These are phyloP conservation scores for Meliscaeva auricollis DNA, from an alignment of 2,888 invertebrate genomes.

Conservation along the genomic window DNA sequence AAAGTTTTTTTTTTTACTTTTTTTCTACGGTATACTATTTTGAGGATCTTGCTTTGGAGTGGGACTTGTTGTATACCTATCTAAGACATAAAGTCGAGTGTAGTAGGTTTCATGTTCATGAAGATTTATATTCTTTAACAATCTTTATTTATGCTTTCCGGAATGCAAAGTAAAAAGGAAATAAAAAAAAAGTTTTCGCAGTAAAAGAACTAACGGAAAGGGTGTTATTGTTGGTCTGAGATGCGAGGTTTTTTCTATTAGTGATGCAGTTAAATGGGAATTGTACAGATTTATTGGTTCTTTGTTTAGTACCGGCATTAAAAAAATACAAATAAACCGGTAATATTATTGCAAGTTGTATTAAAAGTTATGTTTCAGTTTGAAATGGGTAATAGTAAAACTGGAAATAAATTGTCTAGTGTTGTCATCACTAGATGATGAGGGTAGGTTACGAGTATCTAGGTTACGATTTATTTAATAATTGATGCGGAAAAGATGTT, in stretches of 20 bases:
- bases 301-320: not conserved
- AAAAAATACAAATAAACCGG: not conserved
- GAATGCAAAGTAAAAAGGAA: slow-evolving; percentile 24
- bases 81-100: not conserved
- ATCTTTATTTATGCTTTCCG: slow-evolving; percentile 36
- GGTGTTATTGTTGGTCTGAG: slow-evolving; percentile 5
- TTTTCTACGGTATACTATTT: not conserved
- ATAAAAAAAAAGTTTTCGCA: not conserved
- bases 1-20: not conserved
- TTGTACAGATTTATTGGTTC: slow-evolving; percentile 11
- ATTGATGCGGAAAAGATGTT: too few species aligned
- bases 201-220: slow-evolving; percentile 17
- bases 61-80: slow-evolving; percentile 16
- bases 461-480: too few species aligned
- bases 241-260: slow-evolving; percentile 6
- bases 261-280: not conserved
- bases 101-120: slow-evolving; percentile 4
- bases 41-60: not conserved
- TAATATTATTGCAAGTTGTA: too few species aligned
- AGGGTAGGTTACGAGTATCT: not conserved
- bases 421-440: too few species aligned
- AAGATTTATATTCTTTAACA: slow-evolving; percentile 1
- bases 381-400: not conserved
- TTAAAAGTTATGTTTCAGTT: not conserved
- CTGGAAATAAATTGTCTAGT: not conserved